phyloP scores from a whole-genome alignment of 2,113 vertebrate genomes.

The Calidris pygmaea region DNA sequence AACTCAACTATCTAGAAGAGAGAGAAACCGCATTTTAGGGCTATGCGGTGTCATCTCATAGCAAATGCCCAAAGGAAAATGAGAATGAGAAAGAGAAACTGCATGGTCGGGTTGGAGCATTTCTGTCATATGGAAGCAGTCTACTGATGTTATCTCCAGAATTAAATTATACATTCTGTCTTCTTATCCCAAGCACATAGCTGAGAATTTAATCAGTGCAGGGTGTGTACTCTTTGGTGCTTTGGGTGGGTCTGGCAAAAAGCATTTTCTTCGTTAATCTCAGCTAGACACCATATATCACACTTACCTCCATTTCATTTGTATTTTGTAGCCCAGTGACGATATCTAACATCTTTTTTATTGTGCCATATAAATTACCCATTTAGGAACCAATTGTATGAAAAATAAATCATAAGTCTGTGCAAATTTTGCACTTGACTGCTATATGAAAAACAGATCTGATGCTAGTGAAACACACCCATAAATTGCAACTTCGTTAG shows the following conservation, averaged over 20 bases:
- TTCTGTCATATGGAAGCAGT: not conserved
- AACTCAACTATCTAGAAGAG: not conserved
- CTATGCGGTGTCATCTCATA: not conserved
- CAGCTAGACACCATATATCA: not conserved
- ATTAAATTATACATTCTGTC: not conserved
- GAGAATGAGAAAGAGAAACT: not conserved
- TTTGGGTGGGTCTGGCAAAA: conserved; percentile 7
- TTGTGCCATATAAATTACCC: not conserved
- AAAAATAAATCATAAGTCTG: not conserved
- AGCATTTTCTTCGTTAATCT: not conserved
- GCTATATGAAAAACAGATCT: not conserved
- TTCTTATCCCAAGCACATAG: not conserved
- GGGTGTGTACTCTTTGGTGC: not conserved
- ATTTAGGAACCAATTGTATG: not conserved
- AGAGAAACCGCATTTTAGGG: not conserved
- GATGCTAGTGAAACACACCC: not conserved
- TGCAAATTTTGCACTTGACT: not conserved
- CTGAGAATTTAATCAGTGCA: conserved; percentile 10
- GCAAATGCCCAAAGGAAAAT: not conserved
- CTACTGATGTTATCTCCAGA: not conserved
- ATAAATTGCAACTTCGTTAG: not conserved
- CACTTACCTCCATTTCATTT: not conserved
- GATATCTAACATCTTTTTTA: not conserved
- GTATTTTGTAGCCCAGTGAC: not conserved
- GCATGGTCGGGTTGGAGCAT: not conserved